Conservation (phyloP, 2,888 invertebrate genomes). For the Luperina nickerlii region DNA sequence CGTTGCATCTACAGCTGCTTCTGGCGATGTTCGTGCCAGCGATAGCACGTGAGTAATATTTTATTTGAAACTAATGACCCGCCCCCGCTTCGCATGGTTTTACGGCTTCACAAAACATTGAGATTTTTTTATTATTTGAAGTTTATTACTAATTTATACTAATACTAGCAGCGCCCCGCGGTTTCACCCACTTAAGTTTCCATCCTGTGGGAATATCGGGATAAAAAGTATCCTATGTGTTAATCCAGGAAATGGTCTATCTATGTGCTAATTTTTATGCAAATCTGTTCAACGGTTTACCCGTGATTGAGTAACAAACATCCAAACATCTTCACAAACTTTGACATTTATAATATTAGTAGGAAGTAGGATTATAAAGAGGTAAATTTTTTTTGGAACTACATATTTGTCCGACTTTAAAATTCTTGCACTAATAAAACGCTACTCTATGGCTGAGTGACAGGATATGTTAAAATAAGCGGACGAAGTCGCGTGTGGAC, state of each 20-base stretch:
- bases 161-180: background rate
- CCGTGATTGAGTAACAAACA: no score
- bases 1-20: conserved; percentile 72
- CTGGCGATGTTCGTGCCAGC: conserved; percentile 71
- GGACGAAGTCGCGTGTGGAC: background rate
- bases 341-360: no score
- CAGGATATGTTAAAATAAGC: background rate
- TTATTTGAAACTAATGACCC: background rate
- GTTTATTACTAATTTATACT: background rate
- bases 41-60: conserved; percentile 75
- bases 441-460: background rate
- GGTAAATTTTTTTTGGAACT: background rate
- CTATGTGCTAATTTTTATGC: no score
- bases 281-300: no score
- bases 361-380: background rate
- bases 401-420: background rate
- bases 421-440: background rate
- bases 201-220: no score
- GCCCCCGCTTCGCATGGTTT: background rate
- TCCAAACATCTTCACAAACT: no score
- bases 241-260: no score
- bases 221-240: no score
- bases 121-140: background rate
- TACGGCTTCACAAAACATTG: background rate
- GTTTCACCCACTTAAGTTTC: no score